phyloP scores from a whole-genome alignment of 92 coral and sea anemone genomes.

The Zoanthus sociatus region DNA sequence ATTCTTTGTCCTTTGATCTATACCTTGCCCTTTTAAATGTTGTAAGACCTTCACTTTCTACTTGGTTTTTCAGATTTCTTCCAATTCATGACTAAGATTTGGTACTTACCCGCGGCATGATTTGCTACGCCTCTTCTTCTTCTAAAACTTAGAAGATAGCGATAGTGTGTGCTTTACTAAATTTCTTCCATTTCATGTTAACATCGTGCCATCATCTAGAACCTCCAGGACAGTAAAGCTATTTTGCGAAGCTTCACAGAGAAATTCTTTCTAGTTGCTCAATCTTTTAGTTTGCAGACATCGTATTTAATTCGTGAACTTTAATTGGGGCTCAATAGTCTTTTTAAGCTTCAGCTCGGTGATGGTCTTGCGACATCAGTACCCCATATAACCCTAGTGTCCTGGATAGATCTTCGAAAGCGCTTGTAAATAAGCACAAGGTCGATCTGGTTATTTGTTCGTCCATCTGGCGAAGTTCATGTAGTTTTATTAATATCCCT shows the following conservation, averaged over 20 bases:
- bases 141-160: not conserved
- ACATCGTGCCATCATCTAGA: not conserved
- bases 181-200: not conserved
- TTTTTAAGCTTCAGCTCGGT: no score
- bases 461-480: no score
- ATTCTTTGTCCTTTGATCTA: not conserved
- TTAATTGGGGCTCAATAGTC: no score
- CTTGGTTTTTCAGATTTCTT: not conserved
- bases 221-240: not conserved
- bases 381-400: no score
- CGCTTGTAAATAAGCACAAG: no score
- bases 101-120: no score
- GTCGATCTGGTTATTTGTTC: no score
- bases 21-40: no score
- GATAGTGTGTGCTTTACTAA: not conserved
- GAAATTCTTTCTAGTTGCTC: not conserved
- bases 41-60: not conserved
- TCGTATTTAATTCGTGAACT: not conserved
- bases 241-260: not conserved
- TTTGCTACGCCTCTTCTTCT: no score
- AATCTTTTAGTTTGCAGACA: not conserved
- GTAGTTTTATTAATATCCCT: no score
- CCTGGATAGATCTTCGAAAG: no score
- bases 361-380: no score
- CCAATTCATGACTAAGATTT: not conserved